phyloP scores from a whole-genome alignment of 2,797 vertebrate genomes.

The Trachops cirrhosus region DNA sequence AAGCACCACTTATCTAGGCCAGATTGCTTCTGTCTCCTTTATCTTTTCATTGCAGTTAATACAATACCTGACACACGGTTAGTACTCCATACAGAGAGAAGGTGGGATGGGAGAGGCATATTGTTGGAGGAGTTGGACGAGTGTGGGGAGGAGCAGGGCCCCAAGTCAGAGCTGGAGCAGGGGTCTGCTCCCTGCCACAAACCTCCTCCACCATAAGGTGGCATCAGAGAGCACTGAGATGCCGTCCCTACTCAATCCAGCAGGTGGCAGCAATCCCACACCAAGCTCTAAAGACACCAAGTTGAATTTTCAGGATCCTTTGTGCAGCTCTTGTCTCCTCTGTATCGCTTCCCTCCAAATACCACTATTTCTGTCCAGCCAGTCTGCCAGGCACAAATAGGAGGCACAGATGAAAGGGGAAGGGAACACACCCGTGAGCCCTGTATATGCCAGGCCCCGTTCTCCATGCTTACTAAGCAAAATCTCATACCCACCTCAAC shows the following conservation, averaged over 20 bases:
- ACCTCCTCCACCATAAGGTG: slow-evolving; percentile 11
- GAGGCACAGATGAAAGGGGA: background rate
- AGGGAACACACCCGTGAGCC: background rate
- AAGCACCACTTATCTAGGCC: background rate
- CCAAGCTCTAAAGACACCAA: background rate
- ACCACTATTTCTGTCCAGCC: background rate
- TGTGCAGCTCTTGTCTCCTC: background rate
- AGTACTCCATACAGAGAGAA: background rate
- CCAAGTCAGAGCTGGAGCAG: background rate
- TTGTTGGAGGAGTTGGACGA: background rate
- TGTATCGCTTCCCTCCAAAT: background rate
- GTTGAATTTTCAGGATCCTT: background rate
- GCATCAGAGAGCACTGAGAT: background rate
- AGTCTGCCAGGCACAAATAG: background rate
- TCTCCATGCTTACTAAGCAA: background rate
- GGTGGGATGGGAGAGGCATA: accelerated
- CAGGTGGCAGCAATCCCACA: slow-evolving; percentile 52
- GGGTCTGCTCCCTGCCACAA: background rate
- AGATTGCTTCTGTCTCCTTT: background rate
- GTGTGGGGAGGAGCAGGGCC: background rate
- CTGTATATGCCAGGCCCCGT: background rate
- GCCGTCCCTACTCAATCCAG: background rate
- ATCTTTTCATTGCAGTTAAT: background rate
- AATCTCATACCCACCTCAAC: background rate
- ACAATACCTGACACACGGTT: background rate